Base-by-base conservation (phyloP, 2,113 vertebrate genomes). In the Neogale vison region DNA sequence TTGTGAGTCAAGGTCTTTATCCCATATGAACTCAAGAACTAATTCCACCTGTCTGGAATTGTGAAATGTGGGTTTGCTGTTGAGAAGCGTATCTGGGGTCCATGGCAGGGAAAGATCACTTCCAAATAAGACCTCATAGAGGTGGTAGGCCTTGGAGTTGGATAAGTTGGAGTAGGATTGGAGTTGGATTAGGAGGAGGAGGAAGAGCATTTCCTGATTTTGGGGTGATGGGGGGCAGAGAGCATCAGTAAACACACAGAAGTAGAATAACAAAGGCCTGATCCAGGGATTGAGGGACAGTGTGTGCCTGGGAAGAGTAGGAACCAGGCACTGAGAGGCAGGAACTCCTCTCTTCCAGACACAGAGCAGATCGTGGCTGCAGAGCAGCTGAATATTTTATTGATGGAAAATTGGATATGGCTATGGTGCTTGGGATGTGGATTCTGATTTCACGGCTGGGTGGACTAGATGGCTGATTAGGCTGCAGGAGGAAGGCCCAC, bases 311-410 rank as follows among this genome's bases (percentile, higher is more conserved):
- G 45, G 34, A 83, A 3, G n/a, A 83, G 71, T 5, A 9, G 10
- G 71, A 87, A 76, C 18, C 29, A 36, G n/a, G n/a, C 59, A 0
- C 63, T 26, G 63, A 52, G 71, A 39, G 93, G 63, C 21, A 29
- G 3, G 31, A 81, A 11, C 15, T 31, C 69, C 63, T 81, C 50
- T 74, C 74, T 92, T 65, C 61, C 61, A 57, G 96, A 57, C 12
- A 36, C 88, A 87, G 80, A 88, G 61, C 89, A 79, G 90, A 59
- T 17, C 0, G 0, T 45, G 71, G 90, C 67, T 88, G 21, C 24
- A n/a, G 79, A 90, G 57, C 45, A 11, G 83, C 92, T 98, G 90
- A 97, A 97, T 97, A 97, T 97, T 97, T 97, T 95, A 98, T 96
- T 97, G 96, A 93, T 4, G 97, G 97, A 97, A 97, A 98, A 92